These are phyloP conservation scores for Tubulanus polymorphus DNA, from an alignment of 2,888 invertebrate species.

Conservation along the genomic window DNA sequence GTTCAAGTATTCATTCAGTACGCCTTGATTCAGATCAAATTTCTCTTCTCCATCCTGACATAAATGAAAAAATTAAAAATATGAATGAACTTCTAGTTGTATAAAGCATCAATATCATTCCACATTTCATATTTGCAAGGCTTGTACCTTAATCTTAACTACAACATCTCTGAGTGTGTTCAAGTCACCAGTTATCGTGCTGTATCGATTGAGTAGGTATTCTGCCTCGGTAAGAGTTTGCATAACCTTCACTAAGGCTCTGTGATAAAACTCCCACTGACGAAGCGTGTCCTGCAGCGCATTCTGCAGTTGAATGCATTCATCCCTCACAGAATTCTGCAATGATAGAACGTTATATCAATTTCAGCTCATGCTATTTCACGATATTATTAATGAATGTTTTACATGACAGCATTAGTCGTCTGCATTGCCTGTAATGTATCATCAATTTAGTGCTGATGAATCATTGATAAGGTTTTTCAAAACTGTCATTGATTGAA, in stretches of 20 bases:
- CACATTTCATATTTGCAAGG: no score
- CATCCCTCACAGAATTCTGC: no score
- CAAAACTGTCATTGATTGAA: no score
- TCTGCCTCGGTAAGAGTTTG: constrained; percentile 39
- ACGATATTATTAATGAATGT: no score
- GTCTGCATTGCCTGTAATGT: no score
- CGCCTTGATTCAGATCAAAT: constrained; percentile 24
- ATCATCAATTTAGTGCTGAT: no score
- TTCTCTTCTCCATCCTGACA: constrained; percentile 29
- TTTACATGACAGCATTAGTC: no score
- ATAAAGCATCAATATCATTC: no score
- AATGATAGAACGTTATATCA: no score
- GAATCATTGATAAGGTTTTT: no score
- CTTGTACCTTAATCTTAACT: constrained; percentile 37
- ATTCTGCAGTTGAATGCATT: constrained; percentile 31
- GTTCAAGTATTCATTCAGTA: constrained; percentile 28
- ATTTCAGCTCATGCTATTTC: no score
- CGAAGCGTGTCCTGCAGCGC: constrained; percentile 33
- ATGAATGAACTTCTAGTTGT: background rate
- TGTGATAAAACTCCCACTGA: constrained; percentile 41
- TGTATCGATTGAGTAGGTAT: constrained; percentile 36
- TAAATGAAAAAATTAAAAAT: background rate
- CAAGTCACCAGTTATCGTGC: constrained; percentile 38
- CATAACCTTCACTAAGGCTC: constrained; percentile 29
- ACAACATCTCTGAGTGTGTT: constrained; percentile 35